Conservation (phyloP, 2,797 vertebrate species). For the Peromyscus eremicus region DNA sequence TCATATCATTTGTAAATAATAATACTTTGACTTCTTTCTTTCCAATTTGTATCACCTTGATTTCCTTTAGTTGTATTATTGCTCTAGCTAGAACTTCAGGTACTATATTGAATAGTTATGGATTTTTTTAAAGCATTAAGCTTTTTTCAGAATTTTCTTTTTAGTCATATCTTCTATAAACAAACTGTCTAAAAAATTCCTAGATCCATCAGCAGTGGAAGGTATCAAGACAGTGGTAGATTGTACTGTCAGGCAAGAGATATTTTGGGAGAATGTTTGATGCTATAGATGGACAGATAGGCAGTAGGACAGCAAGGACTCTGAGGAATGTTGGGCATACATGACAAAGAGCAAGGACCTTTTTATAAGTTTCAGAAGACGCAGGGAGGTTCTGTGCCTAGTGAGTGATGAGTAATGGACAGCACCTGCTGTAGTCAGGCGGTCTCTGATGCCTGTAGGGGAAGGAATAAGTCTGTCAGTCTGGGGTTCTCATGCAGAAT, state of each 20-base stretch:
- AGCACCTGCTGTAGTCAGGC: background rate
- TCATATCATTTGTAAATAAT: too few species aligned
- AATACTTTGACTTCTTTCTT: too few species aligned
- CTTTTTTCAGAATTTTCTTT: background rate
- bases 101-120: too few species aligned
- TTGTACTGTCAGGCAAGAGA: too few species aligned
- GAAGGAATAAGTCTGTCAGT: background rate
- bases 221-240: background rate
- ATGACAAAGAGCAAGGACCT: background rate
- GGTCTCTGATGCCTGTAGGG: background rate
- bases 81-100: too few species aligned
- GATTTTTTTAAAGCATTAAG: background rate
- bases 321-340: background rate
- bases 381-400: background rate
- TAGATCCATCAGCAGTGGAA: background rate
- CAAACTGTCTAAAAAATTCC: background rate
- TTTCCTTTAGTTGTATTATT: too few species aligned
- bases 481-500: background rate
- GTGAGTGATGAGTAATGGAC: background rate
- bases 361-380: background rate
- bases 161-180: background rate
- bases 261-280: background rate
- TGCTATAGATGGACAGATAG: background rate
- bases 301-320: background rate
- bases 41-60: too few species aligned